Percentiles rank a stretch among this genome's conserved stretches.
phyloP scores from a whole-genome alignment of 2,113 vertebrate species.

The Podiceps cristatus region DNA sequence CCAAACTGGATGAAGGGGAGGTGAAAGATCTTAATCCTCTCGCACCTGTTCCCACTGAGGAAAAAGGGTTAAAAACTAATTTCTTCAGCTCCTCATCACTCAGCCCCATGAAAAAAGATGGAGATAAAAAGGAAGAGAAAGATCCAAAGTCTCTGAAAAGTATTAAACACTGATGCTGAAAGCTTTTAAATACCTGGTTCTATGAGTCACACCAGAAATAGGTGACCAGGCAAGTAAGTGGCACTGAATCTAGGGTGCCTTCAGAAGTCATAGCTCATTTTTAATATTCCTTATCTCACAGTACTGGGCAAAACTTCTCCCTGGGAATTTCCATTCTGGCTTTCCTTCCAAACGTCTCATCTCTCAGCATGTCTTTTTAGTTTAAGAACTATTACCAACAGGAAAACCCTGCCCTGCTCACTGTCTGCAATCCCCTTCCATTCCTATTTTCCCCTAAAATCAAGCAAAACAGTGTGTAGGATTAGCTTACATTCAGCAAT shows the following conservation, averaged over 20 bases:
- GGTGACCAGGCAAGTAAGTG: background rate
- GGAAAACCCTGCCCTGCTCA: background rate
- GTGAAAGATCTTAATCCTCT: constrained; percentile 19
- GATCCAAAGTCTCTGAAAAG: background rate
- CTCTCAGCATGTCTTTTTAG: background rate
- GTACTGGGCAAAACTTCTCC: background rate
- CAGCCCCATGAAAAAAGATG: background rate
- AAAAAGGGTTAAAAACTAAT: constrained; percentile 21
- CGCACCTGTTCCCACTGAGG: background rate
- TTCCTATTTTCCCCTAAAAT: background rate
- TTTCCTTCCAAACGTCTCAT: background rate
- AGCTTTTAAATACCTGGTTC: background rate
- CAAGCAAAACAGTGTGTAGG: background rate
- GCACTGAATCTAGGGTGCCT: background rate
- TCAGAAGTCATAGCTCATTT: accelerated
- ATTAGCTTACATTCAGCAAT: background rate
- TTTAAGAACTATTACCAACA: background rate
- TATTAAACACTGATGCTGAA: background rate
- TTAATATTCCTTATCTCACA: background rate
- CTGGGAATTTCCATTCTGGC: background rate
- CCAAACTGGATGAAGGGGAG: background rate
- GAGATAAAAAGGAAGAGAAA: background rate
- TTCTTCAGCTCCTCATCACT: background rate
- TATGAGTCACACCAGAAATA: background rate
- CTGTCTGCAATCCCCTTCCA: background rate